A percentile compares a stretch with the other conserved stretches of the same genome.
These are phyloP conservation scores for Brotula barbata DNA, from an alignment of 2,797 vertebrate species.

Conservation along the genomic window DNA sequence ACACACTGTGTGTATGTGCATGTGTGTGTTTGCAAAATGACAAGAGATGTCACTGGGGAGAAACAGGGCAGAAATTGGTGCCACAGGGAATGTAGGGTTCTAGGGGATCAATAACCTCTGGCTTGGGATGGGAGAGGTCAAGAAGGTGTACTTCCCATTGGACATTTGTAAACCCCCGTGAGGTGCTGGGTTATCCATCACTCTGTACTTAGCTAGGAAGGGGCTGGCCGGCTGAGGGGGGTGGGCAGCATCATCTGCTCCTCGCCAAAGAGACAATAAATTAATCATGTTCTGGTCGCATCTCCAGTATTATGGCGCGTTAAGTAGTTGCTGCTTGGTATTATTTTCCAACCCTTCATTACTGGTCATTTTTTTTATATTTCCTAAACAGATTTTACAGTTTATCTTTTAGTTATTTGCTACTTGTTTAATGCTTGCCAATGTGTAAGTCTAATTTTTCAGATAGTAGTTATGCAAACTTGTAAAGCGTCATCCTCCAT, in stretches of 20 bases:
- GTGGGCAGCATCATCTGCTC: constrained; percentile 23
- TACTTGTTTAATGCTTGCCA: too few species aligned
- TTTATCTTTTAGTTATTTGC: too few species aligned
- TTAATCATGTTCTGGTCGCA: constrained; percentile 44
- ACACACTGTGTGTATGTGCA: constrained; percentile 11
- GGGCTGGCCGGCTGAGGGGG: background rate
- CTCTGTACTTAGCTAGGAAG: constrained; percentile 44
- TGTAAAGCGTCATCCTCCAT: constrained; percentile 8
- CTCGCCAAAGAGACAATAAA: constrained; percentile 32
- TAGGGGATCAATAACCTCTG: constrained; percentile 64
- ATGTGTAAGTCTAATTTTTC: too few species aligned
- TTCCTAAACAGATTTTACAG: too few species aligned
- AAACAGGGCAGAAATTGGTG: constrained; percentile 37
- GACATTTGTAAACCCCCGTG: constrained; percentile 29
- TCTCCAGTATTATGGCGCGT: constrained; percentile 13
- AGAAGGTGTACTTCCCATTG: constrained; percentile 42
- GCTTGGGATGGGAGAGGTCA: constrained; percentile 32
- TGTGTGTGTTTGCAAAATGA: constrained; percentile 34
- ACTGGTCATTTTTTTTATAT: too few species aligned
- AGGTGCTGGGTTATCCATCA: constrained; percentile 55
- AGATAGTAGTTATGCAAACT: constrained; percentile 6
- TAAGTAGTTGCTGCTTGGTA: background rate
- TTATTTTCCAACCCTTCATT: background rate
- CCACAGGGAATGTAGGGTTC: constrained; percentile 37
- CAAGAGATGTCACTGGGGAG: constrained; percentile 29